phyloP scores from a whole-genome alignment of 1,140 invertebrate genomes.

The Charaxes varanes region DNA sequence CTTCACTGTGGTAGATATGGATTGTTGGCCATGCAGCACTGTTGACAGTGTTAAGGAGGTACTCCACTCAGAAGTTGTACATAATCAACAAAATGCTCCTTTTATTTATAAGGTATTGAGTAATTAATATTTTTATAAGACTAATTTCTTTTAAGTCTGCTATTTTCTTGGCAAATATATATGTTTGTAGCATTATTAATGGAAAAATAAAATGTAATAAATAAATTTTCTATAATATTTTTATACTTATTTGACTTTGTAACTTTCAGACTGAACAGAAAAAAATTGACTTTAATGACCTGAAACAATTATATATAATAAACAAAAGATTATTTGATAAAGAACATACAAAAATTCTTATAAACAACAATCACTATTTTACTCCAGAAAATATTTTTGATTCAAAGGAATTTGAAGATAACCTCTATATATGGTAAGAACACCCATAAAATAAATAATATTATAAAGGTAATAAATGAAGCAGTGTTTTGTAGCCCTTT shows the following conservation, averaged over 20 bases:
- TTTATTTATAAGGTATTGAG: conserved; percentile 60
- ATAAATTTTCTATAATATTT: neutral
- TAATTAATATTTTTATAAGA: no score
- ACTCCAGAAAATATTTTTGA: conserved; percentile 39
- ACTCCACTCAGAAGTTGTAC: conserved; percentile 59
- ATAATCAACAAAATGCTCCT: conserved; percentile 48
- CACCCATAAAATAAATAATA: neutral
- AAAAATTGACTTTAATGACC: conserved; percentile 27
- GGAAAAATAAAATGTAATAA: conserved; percentile 3
- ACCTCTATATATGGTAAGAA: conserved; percentile 44
- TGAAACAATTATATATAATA: conserved; percentile 38
- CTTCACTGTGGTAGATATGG: conserved; percentile 81
- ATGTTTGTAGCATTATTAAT: no score
- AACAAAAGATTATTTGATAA: conserved; percentile 66
- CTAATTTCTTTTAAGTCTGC: no score
- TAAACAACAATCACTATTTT: conserved; percentile 64
- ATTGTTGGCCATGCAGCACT: conserved; percentile 84
- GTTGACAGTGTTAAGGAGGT: conserved; percentile 75
- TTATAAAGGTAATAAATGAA: no score
- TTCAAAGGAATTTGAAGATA: conserved; percentile 24
- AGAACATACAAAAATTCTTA: conserved; percentile 72
- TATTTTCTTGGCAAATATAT: no score
- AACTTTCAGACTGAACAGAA: conserved; percentile 48
- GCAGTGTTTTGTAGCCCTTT: no score
- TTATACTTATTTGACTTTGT: conserved; percentile 7